Evolutionary conservation across 2,888 invertebrate species (phyloP), one percentile per base, ranked within the genome.

Genomic region (Epinotia bilunana): DNA sequence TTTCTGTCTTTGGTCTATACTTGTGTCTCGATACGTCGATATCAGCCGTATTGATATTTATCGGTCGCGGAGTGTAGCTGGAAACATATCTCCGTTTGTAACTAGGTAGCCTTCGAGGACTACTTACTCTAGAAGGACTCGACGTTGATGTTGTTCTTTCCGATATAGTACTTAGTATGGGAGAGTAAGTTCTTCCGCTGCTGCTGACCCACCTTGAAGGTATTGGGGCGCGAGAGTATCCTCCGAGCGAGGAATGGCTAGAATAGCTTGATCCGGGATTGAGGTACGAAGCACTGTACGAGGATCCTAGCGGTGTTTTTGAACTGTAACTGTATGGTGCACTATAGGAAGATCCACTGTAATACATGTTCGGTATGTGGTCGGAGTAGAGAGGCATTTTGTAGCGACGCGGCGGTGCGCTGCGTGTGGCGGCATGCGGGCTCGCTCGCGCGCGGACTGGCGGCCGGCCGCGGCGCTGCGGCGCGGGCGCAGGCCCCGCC

Each of bases 21-120:
- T 94, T 95, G 77, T 96, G 95, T 78, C 95, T 95, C 0, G 97
- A 97, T 0, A 98, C 97, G 87, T 98, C 98, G 79, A 98, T 98
- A 85, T 97, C 97, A 46, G 97, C 97, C 3, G 98, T 97, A 87
- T 97, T 97, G 78, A 97, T 97, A 79, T 96, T 95, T 68, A 96
- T 95, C 1, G 97, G 97, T 71, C 96, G 95, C 2, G 95, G 91
- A 60, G 89, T 90, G 79, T 92, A 87, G 83, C 87, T 82, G 80
- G 90, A 80, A 83, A 91, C 79, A 87, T 92, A 86, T 71, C 80
- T 86, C 95, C 91, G 88, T 91, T 95, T 78, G 89, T 95, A 67
- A 92, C 95, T 83, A 86, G 95, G 89, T 72, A 89, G 83, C 78
- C 93, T 87, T 78, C 94, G 86, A 3, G 94, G 94, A 77, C 94